These are phyloP conservation scores for Papilio protenor DNA, from an alignment of 2,888 invertebrate species.

Conservation along the genomic window DNA sequence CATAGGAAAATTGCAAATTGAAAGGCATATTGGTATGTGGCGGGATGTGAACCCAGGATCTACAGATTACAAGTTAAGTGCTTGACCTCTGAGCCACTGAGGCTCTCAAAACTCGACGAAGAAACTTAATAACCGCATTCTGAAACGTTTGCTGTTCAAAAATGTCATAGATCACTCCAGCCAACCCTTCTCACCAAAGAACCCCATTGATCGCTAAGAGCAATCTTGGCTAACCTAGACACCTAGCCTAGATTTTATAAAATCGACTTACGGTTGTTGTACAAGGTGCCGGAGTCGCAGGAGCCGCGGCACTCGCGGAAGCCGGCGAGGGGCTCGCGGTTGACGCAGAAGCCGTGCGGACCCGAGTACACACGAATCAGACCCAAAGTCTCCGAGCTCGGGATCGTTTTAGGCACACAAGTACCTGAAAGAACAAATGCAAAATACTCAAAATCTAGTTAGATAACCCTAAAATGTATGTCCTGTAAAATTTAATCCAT, in stretches of 20 bases:
- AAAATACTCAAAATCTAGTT: background rate
- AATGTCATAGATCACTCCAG: too few species aligned
- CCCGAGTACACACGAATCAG: slow-evolving; percentile 77
- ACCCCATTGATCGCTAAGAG: too few species aligned
- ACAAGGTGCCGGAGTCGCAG: slow-evolving; percentile 89
- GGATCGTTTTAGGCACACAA: slow-evolving; percentile 83
- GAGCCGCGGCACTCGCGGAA: slow-evolving; percentile 89
- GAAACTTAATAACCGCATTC: background rate
- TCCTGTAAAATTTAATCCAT: background rate
- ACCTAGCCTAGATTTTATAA: background rate
- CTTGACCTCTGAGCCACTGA: too few species aligned
- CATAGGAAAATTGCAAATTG: too few species aligned
- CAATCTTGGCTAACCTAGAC: too few species aligned
- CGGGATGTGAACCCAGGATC: too few species aligned
- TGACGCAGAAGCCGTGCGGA: slow-evolving; percentile 86
- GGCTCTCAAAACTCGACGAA: too few species aligned
- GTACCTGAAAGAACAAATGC: slow-evolving; percentile 65
- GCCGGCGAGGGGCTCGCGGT: slow-evolving; percentile 83
- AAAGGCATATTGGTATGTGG: too few species aligned
- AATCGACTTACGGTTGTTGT: slow-evolving; percentile 84
- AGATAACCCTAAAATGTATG: background rate
- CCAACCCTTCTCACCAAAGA: too few species aligned
- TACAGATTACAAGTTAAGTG: too few species aligned
- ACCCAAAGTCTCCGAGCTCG: slow-evolving; percentile 82
- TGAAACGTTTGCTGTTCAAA: background rate